Base-by-base conservation (phyloP, 2,797 vertebrate species). In the Hirundo rustica region DNA sequence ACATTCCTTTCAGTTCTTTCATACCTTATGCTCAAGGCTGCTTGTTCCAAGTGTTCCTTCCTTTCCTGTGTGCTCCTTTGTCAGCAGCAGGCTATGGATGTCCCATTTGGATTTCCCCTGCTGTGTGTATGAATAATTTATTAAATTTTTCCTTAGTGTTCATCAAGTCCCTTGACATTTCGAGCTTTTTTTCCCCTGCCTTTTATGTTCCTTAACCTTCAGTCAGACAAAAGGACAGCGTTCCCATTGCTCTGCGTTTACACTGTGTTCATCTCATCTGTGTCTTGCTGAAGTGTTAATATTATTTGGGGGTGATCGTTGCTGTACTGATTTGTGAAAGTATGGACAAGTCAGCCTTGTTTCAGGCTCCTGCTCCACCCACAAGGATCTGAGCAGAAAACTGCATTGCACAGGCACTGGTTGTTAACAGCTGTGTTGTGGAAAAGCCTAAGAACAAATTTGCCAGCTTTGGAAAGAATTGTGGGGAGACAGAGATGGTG, bases 41-140 rank as follows among this genome's bases (percentile, higher is more conserved):
- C 66, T 61, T 74, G 7, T 60, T 66, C 20, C 29, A 13, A 44
- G 36, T 72, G 11, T 68, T 78, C 36, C n/a, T 82, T 78, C 30
- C 55, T 79, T 78, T 82, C 48, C 64, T 60, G 10, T 57, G 34
- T 54, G 30, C 62, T 89, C 14, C 44, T 75, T 72, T 92, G 58
- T 92, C 40, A 85, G 58, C 57, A 86, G 34, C 50, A 80, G 58
- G 14, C 40, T 95, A 21, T 45, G n/a, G 40, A 54, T 87, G 62
- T 89, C 54, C 77, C 64, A 20, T 86, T 81, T 95, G 66, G 32
- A 86, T 95, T 84, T 95, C 73, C 75, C 9, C 22, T 72, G 13
- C 70, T 65, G 50, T 62, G 36, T 65, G 19, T 66, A 79, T 93
- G 84, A 90, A 89, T 94, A 89, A 89, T 81, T 84, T 54, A 82